Evolutionary conservation across 2,113 vertebrate genomes (phyloP).

Genomic region (Microcebus tavaratra): DNA sequence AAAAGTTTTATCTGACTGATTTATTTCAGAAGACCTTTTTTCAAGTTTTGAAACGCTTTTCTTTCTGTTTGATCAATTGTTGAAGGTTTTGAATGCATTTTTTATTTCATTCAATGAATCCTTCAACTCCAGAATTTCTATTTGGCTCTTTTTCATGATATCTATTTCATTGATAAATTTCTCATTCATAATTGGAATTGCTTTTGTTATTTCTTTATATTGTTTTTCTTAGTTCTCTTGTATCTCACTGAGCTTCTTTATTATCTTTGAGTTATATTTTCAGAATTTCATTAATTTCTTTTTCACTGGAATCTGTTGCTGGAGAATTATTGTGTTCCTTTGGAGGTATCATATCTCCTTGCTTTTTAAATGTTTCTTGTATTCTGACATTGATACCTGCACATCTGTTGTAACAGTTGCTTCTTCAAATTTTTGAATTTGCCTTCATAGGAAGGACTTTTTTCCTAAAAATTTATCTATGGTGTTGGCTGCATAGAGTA

Average conservation of each 20-base stretch:
- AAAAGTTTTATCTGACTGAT: not conserved
- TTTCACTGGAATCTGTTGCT: not conserved
- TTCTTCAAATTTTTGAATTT: not conserved
- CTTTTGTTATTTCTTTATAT: not conserved
- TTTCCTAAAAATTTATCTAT: not conserved
- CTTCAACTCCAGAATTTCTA: not conserved
- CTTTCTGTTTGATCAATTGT: not conserved
- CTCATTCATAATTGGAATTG: not conserved
- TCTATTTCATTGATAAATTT: not conserved
- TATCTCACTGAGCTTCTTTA: not conserved
- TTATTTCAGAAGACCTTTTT: not conserved
- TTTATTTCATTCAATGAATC: not conserved
- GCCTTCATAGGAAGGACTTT: not conserved
- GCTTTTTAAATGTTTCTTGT: not conserved
- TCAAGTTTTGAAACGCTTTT: not conserved
- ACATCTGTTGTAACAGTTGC: not conserved
- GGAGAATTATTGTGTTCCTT: not conserved
- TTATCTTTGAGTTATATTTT: not conserved
- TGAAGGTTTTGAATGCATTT: not conserved
- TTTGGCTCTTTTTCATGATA: not conserved
- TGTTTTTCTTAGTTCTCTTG: not conserved
- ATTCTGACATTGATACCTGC: not conserved
- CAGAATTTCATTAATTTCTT: not conserved
- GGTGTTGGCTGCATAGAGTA: not conserved
- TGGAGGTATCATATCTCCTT: not conserved